phyloP scores from a whole-genome alignment of 2,113 vertebrate genomes.

The Eulacestoma nigropectus region DNA sequence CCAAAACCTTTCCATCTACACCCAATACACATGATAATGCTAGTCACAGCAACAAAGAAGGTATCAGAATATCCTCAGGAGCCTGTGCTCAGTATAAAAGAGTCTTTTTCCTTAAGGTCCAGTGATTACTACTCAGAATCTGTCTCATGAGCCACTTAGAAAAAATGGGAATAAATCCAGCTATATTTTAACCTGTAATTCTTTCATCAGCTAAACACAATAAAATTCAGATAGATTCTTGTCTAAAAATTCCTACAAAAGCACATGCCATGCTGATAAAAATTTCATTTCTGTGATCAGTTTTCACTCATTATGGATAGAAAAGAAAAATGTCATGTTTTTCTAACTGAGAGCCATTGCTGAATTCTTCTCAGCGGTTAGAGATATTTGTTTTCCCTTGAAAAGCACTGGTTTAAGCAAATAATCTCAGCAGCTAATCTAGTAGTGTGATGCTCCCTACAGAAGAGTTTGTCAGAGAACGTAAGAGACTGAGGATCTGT shows the following conservation, averaged over 20 bases:
- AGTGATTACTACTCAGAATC: background rate
- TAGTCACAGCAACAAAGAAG: background rate
- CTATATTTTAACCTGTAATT: background rate
- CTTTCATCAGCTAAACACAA: background rate
- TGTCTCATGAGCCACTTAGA: background rate
- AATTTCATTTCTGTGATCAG: background rate
- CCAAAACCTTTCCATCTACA: background rate
- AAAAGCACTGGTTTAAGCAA: background rate
- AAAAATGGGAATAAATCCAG: background rate
- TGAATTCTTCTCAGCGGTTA: background rate
- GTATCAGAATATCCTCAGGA: background rate
- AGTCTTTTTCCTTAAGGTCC: background rate
- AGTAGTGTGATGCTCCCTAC: background rate
- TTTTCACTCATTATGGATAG: background rate
- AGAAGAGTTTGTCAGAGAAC: background rate
- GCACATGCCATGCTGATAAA: background rate
- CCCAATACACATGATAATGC: background rate
- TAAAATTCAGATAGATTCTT: background rate
- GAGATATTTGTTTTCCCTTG: background rate
- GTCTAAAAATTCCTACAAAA: background rate
- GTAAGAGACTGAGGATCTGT: background rate
- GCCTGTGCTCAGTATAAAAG: background rate
- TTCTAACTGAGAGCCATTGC: background rate
- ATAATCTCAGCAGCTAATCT: background rate
- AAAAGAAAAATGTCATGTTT: background rate